Conservation (phyloP, 1,140 invertebrate species). For the Zeugodacus cucurbitae region DNA sequence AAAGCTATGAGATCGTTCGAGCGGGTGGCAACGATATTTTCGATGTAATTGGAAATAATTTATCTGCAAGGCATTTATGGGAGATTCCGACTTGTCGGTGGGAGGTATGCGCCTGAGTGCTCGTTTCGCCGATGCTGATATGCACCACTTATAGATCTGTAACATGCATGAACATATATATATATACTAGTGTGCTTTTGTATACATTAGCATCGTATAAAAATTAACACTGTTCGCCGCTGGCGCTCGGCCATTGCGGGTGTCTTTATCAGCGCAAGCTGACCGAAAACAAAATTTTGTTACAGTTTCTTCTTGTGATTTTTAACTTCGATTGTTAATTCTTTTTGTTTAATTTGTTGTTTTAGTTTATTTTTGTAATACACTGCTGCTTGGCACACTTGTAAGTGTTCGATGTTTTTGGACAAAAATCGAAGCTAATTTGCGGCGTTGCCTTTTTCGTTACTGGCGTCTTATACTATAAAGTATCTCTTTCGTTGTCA, state of each 20-base stretch:
- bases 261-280: neutral
- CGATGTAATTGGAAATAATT: conserved; percentile 17
- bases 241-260: neutral
- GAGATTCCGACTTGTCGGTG: neutral
- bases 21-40: neutral
- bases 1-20: neutral
- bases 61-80: neutral
- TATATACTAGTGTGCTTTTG: neutral
- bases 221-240: neutral
- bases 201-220: no score
- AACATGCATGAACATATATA: neutral
- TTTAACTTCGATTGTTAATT: neutral
- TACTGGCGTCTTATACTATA: neutral
- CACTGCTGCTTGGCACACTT: neutral
- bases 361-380: neutral
- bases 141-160: neutral
- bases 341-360: neutral
- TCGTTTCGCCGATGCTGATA: neutral
- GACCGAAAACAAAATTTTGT: neutral
- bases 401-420: neutral
- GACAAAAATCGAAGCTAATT: neutral
- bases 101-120: neutral
- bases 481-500: neutral
- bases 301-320: neutral
- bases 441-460: neutral